Base-by-base conservation (phyloP, 2,888 invertebrate genomes). In the Spodoptera exigua region DNA sequence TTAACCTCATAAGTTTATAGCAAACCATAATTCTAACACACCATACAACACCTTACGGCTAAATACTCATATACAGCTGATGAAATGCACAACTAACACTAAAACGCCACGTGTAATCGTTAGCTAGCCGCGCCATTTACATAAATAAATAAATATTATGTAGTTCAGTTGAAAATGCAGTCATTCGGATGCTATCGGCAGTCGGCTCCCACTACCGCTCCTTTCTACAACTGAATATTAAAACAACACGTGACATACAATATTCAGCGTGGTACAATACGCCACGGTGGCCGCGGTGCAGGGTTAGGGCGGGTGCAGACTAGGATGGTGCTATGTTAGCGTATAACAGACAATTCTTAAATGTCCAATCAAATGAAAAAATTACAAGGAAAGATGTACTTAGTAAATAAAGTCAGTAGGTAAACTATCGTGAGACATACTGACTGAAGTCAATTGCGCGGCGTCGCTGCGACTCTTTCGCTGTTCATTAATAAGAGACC, bases 161-260 rank as follows among this genome's bases (percentile, higher is more conserved):
- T 66, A 65, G 61, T 67, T 62, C 61, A 47, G 36, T 61, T 60
- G 54, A 58, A 66, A 77, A 76, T 67, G 64, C 70, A 58, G 59
- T 65, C 62, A 74, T 77, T 77, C 58, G 64, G 43, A 77, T 71
- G 78, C 72, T 54, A 71, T 68, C 76, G 48, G 68, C 64, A 64
- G 46, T 44, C 60, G 45, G 40, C 52, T 27, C 12, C 53, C 47
- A 66, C 66, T 44, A 66, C 62, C 67, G 61, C 65, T 66, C 52
- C 68, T 76, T 80, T 74, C 76, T 74, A 70, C 76, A 76, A 70
- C 70, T 76, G 71, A 75, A 80, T 80, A 79, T 78, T 80, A 80
- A 74, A 74, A 72, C 72, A 74, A 76, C 78, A 79, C 78, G 77
- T 72, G 80, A 74, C 76, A 78, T 82, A 62, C 73, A 79, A 80